Evolutionary conservation across 2,888 invertebrate species (phyloP).

Genomic region (Cantharis nigra): DNA sequence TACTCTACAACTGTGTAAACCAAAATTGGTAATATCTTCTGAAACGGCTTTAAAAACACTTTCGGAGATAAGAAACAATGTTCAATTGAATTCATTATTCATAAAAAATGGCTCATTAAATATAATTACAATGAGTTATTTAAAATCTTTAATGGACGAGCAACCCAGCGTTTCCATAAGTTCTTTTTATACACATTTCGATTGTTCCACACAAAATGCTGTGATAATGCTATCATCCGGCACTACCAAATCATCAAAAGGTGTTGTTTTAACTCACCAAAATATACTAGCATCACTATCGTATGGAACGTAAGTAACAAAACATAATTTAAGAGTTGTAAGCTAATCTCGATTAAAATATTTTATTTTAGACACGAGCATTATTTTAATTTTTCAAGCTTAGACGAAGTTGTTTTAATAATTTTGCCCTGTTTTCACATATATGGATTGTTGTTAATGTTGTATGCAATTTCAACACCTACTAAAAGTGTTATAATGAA

Average conservation of each 20-base stretch:
- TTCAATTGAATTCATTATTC: background rate
- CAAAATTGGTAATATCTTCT: constrained; percentile 41
- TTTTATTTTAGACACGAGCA: background rate
- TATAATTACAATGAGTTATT: background rate
- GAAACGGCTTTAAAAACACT: constrained; percentile 25
- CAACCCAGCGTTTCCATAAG: background rate
- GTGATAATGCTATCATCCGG: constrained; percentile 67
- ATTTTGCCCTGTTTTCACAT: constrained; percentile 85
- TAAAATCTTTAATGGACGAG: background rate
- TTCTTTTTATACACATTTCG: background rate
- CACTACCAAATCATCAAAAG: constrained; percentile 71
- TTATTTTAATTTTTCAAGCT: constrained; percentile 34
- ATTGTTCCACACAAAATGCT: constrained; percentile 31
- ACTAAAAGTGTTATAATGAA: constrained; percentile 52
- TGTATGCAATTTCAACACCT: constrained; percentile 57
- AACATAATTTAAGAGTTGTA: background rate
- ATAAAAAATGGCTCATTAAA: background rate
- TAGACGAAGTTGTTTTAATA: constrained; percentile 51
- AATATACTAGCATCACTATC: constrained; percentile 48
- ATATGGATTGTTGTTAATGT: constrained; percentile 74
- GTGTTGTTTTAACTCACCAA: constrained; percentile 65
- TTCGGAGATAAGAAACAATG: background rate
- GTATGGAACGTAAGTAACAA: background rate
- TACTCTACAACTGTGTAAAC: constrained; percentile 37
- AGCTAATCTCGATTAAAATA: background rate